Evolutionary conservation across 2,888 invertebrate genomes (phyloP).

Genomic region (Creontiades dilutus): DNA sequence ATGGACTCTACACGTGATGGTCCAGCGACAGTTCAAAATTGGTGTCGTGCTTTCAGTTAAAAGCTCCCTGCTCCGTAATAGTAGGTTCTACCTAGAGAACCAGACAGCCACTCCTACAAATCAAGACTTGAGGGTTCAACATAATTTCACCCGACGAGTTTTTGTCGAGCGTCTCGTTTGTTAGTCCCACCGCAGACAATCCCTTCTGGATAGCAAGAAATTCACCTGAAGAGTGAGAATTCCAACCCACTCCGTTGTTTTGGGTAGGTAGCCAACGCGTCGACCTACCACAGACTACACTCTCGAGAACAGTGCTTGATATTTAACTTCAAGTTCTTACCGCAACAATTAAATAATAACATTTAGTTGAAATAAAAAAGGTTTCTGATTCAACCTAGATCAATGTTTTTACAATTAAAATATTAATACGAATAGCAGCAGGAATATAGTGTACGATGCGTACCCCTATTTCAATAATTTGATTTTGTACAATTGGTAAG

Average conservation of each 20-base stretch:
- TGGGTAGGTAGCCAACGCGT: not conserved
- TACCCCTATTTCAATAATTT: no score
- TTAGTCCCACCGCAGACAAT: not conserved
- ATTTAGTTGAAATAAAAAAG: no score
- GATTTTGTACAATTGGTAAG: no score
- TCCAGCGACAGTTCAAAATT: not conserved
- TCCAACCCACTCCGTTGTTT: constrained; percentile 3
- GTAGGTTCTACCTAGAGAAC: not conserved
- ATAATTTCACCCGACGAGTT: constrained; percentile 24
- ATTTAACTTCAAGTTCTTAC: no score
- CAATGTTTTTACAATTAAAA: no score
- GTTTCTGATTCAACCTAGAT: no score
- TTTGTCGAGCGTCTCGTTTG: constrained; percentile 24
- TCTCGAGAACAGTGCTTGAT: no score
- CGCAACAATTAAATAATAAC: no score
- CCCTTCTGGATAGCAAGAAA: constrained; percentile 4
- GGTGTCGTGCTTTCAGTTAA: not conserved
- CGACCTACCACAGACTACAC: no score
- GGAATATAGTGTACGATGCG: no score
- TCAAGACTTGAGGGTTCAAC: constrained; percentile 2
- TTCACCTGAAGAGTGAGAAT: not conserved
- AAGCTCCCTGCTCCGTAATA: not conserved
- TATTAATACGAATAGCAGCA: no score
- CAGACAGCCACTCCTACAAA: constrained; percentile 9
- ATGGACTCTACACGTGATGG: not conserved